Evolutionary conservation across 2,888 invertebrate species (phyloP).

Genomic region (Prosopocoilus inquinatus): DNA sequence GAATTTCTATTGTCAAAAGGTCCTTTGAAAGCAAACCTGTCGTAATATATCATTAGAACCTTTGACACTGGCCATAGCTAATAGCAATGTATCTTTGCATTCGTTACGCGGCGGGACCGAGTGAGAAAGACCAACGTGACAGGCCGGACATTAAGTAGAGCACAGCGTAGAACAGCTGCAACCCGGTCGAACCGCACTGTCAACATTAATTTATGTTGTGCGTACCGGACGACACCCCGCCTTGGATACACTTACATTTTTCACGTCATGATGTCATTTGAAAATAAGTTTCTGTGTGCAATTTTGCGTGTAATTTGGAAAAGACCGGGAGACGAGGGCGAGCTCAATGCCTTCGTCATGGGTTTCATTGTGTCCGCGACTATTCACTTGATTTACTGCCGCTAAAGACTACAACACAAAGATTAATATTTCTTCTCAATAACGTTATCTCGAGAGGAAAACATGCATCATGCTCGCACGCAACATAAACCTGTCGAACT

Average conservation of each 20-base stretch:
- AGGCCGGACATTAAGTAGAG: conserved; percentile 43
- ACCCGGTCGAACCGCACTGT: conserved; percentile 11
- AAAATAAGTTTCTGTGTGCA: conserved; percentile 5
- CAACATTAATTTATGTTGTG: conserved; percentile 31
- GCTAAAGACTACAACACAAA: conserved; percentile 32
- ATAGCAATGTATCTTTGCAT: conserved; percentile 50
- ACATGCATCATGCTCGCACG: too few species aligned
- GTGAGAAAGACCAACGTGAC: conserved; percentile 37
- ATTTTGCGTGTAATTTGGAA: conserved; percentile 5
- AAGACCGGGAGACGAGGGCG: too few species aligned
- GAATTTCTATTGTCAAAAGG: conserved; percentile 35
- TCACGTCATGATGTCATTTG: conserved; percentile 6
- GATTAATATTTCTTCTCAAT: conserved; percentile 32
- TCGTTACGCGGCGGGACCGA: conserved; percentile 40
- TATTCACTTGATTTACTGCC: conserved; percentile 38
- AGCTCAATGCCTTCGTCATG: too few species aligned
- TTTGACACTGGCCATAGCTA: conserved; percentile 40
- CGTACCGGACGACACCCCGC: conserved; percentile 28
- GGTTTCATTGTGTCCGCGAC: neutral
- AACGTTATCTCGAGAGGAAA: too few species aligned
- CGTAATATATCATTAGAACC: conserved; percentile 47
- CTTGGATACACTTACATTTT: conserved; percentile 14
- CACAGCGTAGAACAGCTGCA: conserved; percentile 30
- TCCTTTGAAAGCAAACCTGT: conserved; percentile 36
- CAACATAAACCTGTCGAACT: too few species aligned